Evolutionary conservation across 2,797 vertebrate species (phyloP).

Genomic region (Pterois miles): DNA sequence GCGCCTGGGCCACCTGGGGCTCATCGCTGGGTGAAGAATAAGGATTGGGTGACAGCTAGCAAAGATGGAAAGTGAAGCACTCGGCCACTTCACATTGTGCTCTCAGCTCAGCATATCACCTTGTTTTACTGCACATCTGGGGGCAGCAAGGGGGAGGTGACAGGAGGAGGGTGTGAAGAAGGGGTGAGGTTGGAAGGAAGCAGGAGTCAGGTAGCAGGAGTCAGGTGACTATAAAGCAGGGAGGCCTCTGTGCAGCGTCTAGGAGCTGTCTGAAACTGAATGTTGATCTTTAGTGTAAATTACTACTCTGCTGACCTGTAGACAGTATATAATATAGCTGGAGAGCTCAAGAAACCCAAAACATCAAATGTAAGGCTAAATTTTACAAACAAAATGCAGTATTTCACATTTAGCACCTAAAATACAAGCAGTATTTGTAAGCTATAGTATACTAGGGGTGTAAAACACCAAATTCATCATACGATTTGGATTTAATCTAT

Average conservation of each 20-base stretch:
- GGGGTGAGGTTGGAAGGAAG: not conserved
- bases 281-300: not conserved
- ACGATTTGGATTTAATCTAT: no score
- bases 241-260: conserved; percentile 3
- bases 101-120: conserved; percentile 43
- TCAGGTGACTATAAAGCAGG: not conserved
- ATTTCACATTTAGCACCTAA: no score
- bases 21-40: conserved; percentile 55
- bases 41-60: conserved; percentile 48
- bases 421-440: no score
- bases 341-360: not conserved
- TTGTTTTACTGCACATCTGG: conserved; percentile 51
- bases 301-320: not conserved
- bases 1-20: conserved; percentile 62
- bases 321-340: not conserved
- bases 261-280: conserved; percentile 6
- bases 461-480: no score
- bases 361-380: not conserved
- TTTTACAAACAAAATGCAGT: no score
- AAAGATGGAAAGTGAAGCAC: conserved; percentile 38
- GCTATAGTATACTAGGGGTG: no score
- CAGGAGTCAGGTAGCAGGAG: conserved; percentile 11
- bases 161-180: conserved; percentile 1
- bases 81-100: conserved; percentile 31
- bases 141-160: not conserved